Base-by-base conservation (phyloP, 2,797 vertebrate species). In the Leontocebus nigricollis region DNA sequence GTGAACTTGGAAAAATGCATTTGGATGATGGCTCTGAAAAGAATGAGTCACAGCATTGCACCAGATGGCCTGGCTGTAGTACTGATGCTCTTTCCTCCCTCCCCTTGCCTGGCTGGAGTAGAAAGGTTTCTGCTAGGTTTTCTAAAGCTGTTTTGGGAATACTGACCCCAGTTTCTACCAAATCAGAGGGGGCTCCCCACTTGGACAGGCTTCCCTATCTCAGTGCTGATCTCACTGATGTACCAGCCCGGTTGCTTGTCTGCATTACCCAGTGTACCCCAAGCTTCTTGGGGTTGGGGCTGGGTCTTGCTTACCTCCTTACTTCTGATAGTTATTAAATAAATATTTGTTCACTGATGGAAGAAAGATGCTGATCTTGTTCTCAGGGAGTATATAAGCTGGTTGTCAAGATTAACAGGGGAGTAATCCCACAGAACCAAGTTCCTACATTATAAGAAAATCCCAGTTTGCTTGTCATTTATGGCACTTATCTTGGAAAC, bases 61-160 rank as follows among this genome's bases (percentile, higher is more conserved):
- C 90, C 87, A 84, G 90, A 93, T 90, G 93, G 84, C 90, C 59
- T 24, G 90, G 83, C 75, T 75, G 13, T 5, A 52, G 48, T 48
- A 5, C 41, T 61, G 30, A 76, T 14, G 1, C 61, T 82, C 70
- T 19, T 4, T 61, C 44, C 5, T 1, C 27, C 26, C 70, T 50
- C 24, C 14, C 19, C 9, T 61, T 90, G 0, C 79, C 24, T 36
- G 93, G 90, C 94, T 8, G 14, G 39, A 50, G 87, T 6, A 85
- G 50, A 82, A 50, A 82, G 84, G 7, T 46, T 48, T 48, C 84
- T 70, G 36, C 24, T 1, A 1, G 82, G 12, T 52, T 82, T 76
- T 27, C 59, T 86, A 61, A 90, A 91, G 72, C 82, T 55, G 17
- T 70, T 48, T 57, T 36, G 75, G 55, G 77, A 19, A 94, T 52